Conservation (phyloP, 2,797 vertebrate genomes). For the Cossypha polioptera region DNA sequence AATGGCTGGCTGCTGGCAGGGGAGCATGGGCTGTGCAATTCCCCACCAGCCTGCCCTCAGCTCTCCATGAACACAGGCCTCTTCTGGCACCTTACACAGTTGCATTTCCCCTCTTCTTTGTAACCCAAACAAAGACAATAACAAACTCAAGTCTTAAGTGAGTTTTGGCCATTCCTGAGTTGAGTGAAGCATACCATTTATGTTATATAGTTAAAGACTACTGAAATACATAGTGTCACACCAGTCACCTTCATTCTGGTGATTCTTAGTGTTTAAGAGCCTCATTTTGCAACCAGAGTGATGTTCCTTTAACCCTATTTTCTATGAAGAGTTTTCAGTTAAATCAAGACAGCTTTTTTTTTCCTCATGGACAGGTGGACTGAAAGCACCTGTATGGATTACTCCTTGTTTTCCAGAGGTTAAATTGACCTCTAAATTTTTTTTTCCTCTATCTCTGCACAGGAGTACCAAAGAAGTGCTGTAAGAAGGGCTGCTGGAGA, state of each 20-base stretch:
- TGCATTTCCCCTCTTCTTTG: not conserved
- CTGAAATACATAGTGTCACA: not conserved
- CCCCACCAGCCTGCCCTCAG: not conserved
- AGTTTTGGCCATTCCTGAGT: not conserved
- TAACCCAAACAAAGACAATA: not conserved
- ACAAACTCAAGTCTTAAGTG: not conserved
- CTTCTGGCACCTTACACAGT: not conserved
- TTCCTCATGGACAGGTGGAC: fast-evolving
- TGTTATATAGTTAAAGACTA: not conserved
- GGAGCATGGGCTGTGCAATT: not conserved
- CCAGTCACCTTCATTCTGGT: not conserved
- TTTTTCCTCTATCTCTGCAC: not conserved
- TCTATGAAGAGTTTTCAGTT: not conserved
- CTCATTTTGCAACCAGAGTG: not conserved
- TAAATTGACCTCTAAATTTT: not conserved
- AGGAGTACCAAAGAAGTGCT: not conserved
- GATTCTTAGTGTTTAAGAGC: not conserved
- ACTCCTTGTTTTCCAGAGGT: not conserved
- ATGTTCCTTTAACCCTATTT: not conserved
- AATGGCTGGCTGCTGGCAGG: not conserved
- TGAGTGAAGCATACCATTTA: not conserved
- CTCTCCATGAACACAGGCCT: not conserved
- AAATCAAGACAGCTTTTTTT: not conserved
- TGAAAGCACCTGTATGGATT: not conserved
- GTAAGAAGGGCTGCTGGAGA: not conserved